Evolutionary conservation across 2,797 vertebrate species (phyloP).

Genomic region (Limnodromus scolopaceus): DNA sequence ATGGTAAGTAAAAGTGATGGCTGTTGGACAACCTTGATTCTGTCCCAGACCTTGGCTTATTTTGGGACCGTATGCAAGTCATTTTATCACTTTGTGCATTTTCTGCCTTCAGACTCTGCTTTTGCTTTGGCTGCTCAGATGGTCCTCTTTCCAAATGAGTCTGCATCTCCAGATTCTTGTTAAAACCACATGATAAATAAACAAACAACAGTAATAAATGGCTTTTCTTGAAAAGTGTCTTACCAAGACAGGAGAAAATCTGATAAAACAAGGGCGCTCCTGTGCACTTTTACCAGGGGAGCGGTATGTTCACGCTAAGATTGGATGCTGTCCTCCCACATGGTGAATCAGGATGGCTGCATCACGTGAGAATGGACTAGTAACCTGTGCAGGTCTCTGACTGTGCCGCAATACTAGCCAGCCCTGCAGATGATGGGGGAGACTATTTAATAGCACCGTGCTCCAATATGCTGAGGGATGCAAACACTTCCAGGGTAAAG

Average conservation of each 20-base stretch:
- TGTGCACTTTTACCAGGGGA: neutral
- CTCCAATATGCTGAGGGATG: neutral
- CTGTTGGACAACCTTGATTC: neutral
- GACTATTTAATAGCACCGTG: neutral
- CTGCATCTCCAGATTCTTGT: neutral
- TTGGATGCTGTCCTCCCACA: fast-evolving
- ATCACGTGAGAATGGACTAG: neutral
- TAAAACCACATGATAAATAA: neutral
- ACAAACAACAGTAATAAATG: neutral
- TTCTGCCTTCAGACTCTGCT: neutral
- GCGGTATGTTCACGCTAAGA: fast-evolving
- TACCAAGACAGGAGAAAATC: neutral
- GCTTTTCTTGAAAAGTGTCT: neutral
- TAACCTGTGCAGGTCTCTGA: neutral
- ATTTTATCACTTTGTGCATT: neutral
- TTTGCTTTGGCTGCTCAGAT: neutral
- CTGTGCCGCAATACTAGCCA: neutral
- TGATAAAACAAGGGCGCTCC: neutral
- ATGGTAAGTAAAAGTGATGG: neutral
- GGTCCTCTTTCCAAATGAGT: neutral
- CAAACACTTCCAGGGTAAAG: neutral
- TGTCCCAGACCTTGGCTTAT: neutral
- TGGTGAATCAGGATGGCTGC: neutral
- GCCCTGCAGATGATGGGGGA: neutral
- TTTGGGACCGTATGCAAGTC: fast-evolving